A percentile compares a stretch with the other conserved stretches of the same genome.
Conservation (phyloP, 2,797 vertebrate species). For the Melanogrammus aeglefinus region DNA sequence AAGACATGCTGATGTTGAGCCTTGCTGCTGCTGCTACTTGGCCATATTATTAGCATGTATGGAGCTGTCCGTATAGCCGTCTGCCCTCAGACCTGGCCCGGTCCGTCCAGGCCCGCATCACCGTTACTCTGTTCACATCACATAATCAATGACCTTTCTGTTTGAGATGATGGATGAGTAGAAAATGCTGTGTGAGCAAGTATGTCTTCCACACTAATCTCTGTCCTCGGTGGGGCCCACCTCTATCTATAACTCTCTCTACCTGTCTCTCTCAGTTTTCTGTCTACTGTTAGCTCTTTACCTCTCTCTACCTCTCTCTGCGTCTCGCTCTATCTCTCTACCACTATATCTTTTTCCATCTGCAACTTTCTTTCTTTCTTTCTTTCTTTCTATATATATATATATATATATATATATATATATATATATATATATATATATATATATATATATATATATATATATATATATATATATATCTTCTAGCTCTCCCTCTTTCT, state of each 20-base stretch:
- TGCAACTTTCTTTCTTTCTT: background rate
- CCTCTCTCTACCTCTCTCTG: background rate
- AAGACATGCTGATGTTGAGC: background rate
- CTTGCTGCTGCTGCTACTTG: no score
- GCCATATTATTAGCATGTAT: background rate
- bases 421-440: no score
- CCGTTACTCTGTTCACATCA: slow-evolving; percentile 44
- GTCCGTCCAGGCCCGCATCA: background rate
- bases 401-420: no score
- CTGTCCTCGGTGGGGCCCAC: slow-evolving; percentile 15
- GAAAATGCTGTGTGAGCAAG: slow-evolving; percentile 64
- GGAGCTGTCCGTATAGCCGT: background rate
- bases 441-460: no score
- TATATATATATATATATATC: no score
- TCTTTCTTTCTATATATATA: no score
- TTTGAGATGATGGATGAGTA: slow-evolving; percentile 68
- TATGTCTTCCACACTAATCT: slow-evolving; percentile 39
- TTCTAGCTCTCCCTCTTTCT: slow-evolving; percentile 5
- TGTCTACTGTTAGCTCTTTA: no score
- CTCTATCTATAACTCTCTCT: background rate
- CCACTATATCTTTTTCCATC: slow-evolving; percentile 7
- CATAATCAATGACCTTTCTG: slow-evolving; percentile 72
- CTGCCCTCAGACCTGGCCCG: slow-evolving; percentile 35
- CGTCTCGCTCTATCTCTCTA: slow-evolving; percentile 22
- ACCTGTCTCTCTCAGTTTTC: background rate